These are phyloP conservation scores for Dinocampus coccinellae DNA, from an alignment of 2,888 invertebrate species.

Conservation along the genomic window DNA sequence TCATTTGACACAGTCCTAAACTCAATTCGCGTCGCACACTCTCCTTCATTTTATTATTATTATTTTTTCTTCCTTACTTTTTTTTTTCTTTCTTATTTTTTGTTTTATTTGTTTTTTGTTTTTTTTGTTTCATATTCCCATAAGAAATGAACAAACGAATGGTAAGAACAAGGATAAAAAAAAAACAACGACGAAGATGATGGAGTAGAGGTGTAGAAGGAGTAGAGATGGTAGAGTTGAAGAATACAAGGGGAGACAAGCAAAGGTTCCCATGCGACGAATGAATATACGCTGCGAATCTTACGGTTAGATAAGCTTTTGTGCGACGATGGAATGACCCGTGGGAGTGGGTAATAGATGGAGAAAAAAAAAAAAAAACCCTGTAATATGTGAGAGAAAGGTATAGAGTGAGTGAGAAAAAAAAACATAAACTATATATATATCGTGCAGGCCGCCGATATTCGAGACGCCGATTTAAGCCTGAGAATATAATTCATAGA, in stretches of 20 bases:
- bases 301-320: slow-evolving; percentile 63
- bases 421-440: too few relatives aligned
- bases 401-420: neutral
- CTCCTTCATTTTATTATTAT: slow-evolving; percentile 35
- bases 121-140: slow-evolving; percentile 66
- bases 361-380: slow-evolving; percentile 21
- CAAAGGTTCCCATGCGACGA: slow-evolving; percentile 50
- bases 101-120: too few relatives aligned
- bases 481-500: slow-evolving; percentile 30
- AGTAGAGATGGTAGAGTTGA: neutral
- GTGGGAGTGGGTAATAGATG: slow-evolving; percentile 39
- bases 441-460: slow-evolving; percentile 38
- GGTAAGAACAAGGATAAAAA: slow-evolving; percentile 29
- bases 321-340: slow-evolving; percentile 32
- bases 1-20: slow-evolving; percentile 69
- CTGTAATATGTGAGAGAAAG: slow-evolving; percentile 21
- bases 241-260: neutral
- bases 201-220: neutral
- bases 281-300: slow-evolving; percentile 61
- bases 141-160: slow-evolving; percentile 63
- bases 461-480: slow-evolving; percentile 35
- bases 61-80: too few relatives aligned
- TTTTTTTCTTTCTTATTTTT: too few relatives aligned
- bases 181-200: neutral
- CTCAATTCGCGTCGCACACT: slow-evolving; percentile 64